A percentile compares a stretch with the other conserved stretches of the same genome.
Conservation (phyloP, 2,797 vertebrate species). For the Sebastes matsubarae region DNA sequence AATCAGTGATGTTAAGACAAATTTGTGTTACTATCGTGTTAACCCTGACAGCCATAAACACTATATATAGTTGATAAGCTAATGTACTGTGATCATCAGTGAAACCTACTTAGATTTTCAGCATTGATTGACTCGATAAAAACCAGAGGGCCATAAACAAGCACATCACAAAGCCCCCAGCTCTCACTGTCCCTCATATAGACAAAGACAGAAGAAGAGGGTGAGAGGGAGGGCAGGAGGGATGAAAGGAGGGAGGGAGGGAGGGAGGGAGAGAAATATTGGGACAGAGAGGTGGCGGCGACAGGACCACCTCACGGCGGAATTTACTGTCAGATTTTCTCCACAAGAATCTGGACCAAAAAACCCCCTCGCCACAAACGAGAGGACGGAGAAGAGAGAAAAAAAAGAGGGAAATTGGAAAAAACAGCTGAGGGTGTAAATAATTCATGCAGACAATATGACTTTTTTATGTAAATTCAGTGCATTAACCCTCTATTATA, state of each 20-base stretch:
- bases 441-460: constrained; percentile 99
- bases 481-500: constrained; percentile 99
- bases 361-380: constrained; percentile 80
- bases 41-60: not conserved
- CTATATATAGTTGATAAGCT: not conserved
- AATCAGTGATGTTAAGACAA: too few relatives aligned
- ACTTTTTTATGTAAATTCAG: constrained; percentile 99
- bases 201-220: constrained; percentile 50
- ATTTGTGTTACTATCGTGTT: too few relatives aligned
- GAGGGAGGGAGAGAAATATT: constrained; percentile 52
- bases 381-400: constrained; percentile 61
- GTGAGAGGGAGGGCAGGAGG: constrained; percentile 13
- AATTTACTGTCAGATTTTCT: constrained; percentile 97
- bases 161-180: constrained; percentile 29
- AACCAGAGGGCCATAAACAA: constrained; percentile 45
- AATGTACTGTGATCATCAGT: constrained; percentile 18
- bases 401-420: constrained; percentile 78
- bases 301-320: constrained; percentile 87
- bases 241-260: constrained; percentile 6
- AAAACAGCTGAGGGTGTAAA: constrained; percentile 99
- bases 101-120: constrained; percentile 28
- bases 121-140: constrained; percentile 46
- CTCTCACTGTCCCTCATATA: constrained; percentile 29
- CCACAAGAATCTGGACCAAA: constrained; percentile 91
- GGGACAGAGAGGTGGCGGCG: constrained; percentile 55